Evolutionary conservation across 2,888 invertebrate genomes (phyloP), one percentile per base, ranked within the genome.

Genomic region (Arctia plantaginis): DNA sequence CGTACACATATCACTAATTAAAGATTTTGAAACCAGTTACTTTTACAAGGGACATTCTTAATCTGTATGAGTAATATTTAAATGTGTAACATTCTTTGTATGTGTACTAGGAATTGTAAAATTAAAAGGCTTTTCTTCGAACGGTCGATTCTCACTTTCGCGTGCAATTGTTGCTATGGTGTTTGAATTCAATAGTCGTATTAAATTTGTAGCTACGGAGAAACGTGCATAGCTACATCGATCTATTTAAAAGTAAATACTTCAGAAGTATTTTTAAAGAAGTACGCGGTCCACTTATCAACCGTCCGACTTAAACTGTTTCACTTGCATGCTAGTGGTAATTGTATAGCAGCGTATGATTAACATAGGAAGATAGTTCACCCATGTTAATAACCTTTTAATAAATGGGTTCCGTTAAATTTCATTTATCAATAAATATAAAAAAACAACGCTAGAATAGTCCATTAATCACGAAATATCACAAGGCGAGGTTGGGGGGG

Each of bases 101-200:
- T 35, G 35, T 35, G 35, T 35, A 4, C 35, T 35, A 3, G 35
- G 41, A 41, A 59, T 59, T 27, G 13, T 27, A 27, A 12, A 59
- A 59, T 59, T 27, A 6, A 27, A 59, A 59, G 27, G 7, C 7
- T 12, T 59, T 59, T 59, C 59, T 55, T n/a, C 51, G 51, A 55
- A 90, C 88, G 81, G 93, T 93, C 90, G 91, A 93, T 93, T 92
- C 92, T 92, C 91, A 92, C 93, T 94, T 94, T 94, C 90, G 83
- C 88, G 84, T 88, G 86, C 86, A 86, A 83, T 85, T 81, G 86
- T 86, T 86, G 75, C 80, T 76, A 86, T 82, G 39, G 33, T 85
- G 76, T 79, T 78, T 74, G 51, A 12, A 55, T 55, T 23, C 51
- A 55, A n/a, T 55, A 23, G 23, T 23, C 23, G 51, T 55, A 55